Percentiles rank a stretch among this genome's conserved stretches.
Conservation (phyloP, 2,888 invertebrate species). For the Iphiclides podalirius region DNA sequence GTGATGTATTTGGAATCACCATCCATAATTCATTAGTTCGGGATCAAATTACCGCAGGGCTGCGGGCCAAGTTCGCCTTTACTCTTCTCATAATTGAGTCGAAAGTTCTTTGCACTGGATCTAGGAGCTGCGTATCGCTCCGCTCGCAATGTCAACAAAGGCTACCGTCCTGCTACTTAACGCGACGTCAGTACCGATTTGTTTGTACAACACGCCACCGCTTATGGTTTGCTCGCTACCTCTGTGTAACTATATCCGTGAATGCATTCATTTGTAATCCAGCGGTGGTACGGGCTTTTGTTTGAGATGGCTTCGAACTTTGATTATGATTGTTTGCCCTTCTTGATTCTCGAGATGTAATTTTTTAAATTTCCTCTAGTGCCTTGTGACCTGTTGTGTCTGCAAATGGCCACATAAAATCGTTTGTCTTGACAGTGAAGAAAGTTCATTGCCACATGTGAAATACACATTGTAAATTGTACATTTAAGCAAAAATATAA, state of each 20-base stretch:
- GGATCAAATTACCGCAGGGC: constrained; percentile 17
- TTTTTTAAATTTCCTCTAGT: neutral
- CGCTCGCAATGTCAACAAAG: constrained; percentile 21
- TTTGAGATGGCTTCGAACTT: constrained; percentile 6
- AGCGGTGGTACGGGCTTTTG: constrained; percentile 3
- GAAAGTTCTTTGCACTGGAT: neutral
- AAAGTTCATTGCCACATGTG: too few species aligned
- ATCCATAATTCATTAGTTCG: constrained; percentile 24
- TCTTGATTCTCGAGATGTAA: neutral
- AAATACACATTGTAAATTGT: too few species aligned
- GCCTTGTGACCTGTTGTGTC: too few species aligned
- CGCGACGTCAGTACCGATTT: constrained; percentile 19
- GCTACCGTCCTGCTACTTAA: constrained; percentile 25
- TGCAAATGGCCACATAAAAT: too few species aligned
- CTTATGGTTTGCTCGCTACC: constrained; percentile 24
- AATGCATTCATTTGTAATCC: constrained; percentile 22
- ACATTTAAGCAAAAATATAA: too few species aligned
- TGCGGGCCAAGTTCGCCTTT: neutral
- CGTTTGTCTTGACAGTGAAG: too few species aligned
- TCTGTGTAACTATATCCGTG: constrained; percentile 25
- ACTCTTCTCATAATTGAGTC: neutral
- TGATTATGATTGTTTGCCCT: constrained; percentile 3
- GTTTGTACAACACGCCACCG: constrained; percentile 25
- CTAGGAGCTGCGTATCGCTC: constrained; percentile 1
- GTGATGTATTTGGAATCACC: constrained; percentile 17